Evolutionary conservation across 2,888 invertebrate genomes (phyloP), one percentile per base, ranked within the genome.

Genomic region (Sesia apiformis): DNA sequence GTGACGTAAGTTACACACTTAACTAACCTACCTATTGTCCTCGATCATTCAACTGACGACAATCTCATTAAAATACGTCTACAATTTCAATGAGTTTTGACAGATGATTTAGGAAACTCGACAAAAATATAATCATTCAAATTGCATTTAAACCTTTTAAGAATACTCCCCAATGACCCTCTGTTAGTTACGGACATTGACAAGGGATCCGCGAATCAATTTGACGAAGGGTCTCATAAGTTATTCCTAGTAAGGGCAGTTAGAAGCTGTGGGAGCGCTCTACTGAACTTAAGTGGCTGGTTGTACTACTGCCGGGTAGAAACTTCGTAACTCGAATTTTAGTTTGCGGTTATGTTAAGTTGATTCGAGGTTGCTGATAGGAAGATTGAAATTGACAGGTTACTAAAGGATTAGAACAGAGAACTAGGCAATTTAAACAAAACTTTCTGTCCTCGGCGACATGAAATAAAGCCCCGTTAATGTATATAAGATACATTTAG

Each of bases 151-250:
- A 8, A 46, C 23, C n/a, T 8, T 46, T 46, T 8, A 46, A 46
- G 46, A 23, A 23, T 8, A 7, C 46, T 8, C 46, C 46, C n/a
- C 8, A 4, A 4, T 23, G n/a, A 46, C n/a, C 46, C 46, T 5
- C 50, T 50, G 38, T 42, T 38, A 51, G 59, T 60, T 63, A 55
- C 53, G 60, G 64, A 63, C 63, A 61, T 63, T 68, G 76, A 72
- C 64, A 66, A 61, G 70, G 70, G 64, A 59, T 53, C 50, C 52
- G 41, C 56, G 54, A 62, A 64, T 62, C 59, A 58, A 58, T 61
- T 63, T 70, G 68, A 69, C 63, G 61, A 67, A 60, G 69, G 70
- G 56, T 59, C 54, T 51, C 53, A 58, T 56, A 64, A 63, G 60
- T 66, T 61, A 66, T 61, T 61, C 57, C 42, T 53, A 59, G 61